phyloP scores from a whole-genome alignment of 2,888 invertebrate species.

The Galeruca laticollis region DNA sequence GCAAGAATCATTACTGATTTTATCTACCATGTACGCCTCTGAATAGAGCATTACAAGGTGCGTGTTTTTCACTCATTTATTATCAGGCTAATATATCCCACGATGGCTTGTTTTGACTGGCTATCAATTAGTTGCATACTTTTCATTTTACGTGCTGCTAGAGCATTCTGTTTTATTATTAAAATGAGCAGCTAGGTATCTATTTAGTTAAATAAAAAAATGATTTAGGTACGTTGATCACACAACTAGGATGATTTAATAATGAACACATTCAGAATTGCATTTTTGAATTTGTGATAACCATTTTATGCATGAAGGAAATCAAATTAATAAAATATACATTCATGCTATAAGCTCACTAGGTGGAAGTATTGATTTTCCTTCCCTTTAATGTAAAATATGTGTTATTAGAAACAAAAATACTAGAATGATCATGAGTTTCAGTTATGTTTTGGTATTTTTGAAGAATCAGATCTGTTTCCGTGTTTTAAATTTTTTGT shows the following conservation, averaged over 20 bases:
- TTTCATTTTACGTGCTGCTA: conserved; percentile 14
- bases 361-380: background rate
- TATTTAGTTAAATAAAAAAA: conserved; percentile 4
- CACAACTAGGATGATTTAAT: background rate
- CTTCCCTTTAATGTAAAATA: no score
- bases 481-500: no score
- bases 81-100: conserved; percentile 43
- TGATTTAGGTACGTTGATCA: background rate
- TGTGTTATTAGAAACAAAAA: no score
- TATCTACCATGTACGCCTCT: background rate
- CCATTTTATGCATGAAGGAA: background rate
- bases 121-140: conserved; percentile 39
- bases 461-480: no score
- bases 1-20: background rate
- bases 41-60: conserved; percentile 34
- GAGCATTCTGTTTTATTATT: conserved; percentile 1
- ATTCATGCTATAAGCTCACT: background rate
- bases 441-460: no score
- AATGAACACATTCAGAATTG: background rate
- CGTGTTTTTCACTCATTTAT: conserved; percentile 47
- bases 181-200: conserved; percentile 6
- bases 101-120: conserved; percentile 45
- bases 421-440: no score
- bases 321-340: background rate
- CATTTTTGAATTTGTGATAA: background rate